Evolutionary conservation across 2,797 vertebrate species (phyloP).

Genomic region (Alectoris magna): DNA sequence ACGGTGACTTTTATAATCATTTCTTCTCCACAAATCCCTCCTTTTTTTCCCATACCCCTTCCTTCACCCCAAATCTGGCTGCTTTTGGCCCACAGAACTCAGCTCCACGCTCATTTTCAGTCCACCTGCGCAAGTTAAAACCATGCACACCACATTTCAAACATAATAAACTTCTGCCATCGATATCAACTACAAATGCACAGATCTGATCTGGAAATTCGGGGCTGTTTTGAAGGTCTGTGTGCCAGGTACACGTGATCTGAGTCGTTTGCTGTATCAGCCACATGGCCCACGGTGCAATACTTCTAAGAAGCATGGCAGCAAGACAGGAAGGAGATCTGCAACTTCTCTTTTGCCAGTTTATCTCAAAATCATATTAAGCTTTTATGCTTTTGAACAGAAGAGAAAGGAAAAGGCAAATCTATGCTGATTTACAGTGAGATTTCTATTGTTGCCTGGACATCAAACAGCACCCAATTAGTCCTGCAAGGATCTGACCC

Average conservation of each 20-base stretch:
- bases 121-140: background rate
- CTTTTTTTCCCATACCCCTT: background rate
- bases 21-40: background rate
- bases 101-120: background rate
- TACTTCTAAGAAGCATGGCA: background rate
- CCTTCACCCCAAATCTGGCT: background rate
- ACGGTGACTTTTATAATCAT: background rate
- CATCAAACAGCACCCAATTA: conserved; percentile 63
- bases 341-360: background rate
- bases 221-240: background rate
- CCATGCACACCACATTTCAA: background rate
- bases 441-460: conserved; percentile 57
- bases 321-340: background rate
- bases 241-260: background rate
- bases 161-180: background rate
- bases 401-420: conserved; percentile 33
- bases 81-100: background rate
- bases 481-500: conserved; percentile 62
- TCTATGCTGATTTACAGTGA: conserved; percentile 14
- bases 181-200: background rate
- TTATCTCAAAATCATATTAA: conserved; percentile 9
- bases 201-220: background rate
- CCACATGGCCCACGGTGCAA: accelerated
- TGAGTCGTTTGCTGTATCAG: background rate
- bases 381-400: background rate